Evolutionary conservation across 2,888 invertebrate genomes (phyloP), one percentile per base, ranked within the genome.

Genomic region (Trichopria drosophilae): DNA sequence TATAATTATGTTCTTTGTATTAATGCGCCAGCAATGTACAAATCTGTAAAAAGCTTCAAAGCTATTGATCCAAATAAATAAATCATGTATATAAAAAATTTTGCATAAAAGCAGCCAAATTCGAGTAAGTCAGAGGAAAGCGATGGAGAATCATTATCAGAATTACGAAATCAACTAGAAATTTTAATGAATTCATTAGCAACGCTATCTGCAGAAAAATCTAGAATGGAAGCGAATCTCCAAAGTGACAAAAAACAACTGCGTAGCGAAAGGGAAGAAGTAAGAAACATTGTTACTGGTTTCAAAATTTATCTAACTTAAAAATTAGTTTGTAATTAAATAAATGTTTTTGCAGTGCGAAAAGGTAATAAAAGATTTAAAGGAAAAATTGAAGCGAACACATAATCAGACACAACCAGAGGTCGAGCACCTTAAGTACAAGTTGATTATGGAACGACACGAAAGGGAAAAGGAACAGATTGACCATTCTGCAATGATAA

Each of bases 171-270:
- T 23, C 81, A 82, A 62, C 77, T 87, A 16, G 78, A 82, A 6
- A 82, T 84, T 0, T 76, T 88, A 12, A 86, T 84, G 74, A 79
- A 85, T 60, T 86, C 91, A 1, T 73, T 93, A 36, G 83, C 88
- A 0, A 90, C 89, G 1, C 76, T 93, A 22, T 84, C 89, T 0
- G 85, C 86, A 3, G 92, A 93, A 71, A 93, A 93, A 68, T 84
- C 88, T 1, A 83, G 87, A 34, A 86, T 91, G 83, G 93, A 93
- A 75, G 86, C 88, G 41, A 87, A 84, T 32, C 92, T 90, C 71
- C 87, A 90, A 64, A 80, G 81, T 9, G 88, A 88, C 64, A 86
- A 84, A 61, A 86, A 84, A 66, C 78, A 80, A 56, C 57, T 83
- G 15, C 76, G 82, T 22, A 78, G 76, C 63, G 88, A 86, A 60